These are phyloP conservation scores for Latrodectus elegans DNA, from an alignment of 2,888 invertebrate genomes.

Conservation along the genomic window DNA sequence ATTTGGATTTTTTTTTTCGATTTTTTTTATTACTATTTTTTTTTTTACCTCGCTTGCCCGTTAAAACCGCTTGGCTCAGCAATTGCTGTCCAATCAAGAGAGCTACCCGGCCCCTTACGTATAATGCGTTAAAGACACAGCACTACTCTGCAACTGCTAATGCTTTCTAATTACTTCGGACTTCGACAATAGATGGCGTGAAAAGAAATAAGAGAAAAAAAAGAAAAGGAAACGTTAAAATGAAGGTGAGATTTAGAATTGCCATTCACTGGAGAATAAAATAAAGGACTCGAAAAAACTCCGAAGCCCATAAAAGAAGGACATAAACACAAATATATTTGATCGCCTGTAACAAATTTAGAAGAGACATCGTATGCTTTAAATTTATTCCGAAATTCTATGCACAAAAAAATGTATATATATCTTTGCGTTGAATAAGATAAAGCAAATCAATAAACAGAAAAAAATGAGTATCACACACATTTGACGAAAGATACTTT, in stretches of 20 bases:
- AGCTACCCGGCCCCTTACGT: slow-evolving; percentile 32
- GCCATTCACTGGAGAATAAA: slow-evolving; percentile 22
- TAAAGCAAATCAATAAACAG: too few relatives aligned
- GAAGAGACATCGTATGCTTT: too few relatives aligned
- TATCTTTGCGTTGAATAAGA: too few relatives aligned
- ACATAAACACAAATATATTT: too few relatives aligned
- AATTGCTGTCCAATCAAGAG: slow-evolving; percentile 61
- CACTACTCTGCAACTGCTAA: slow-evolving; percentile 48
- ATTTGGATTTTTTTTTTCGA: slow-evolving; percentile 27
- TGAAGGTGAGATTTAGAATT: slow-evolving; percentile 49
- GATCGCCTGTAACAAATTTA: too few relatives aligned
- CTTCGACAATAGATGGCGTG: slow-evolving; percentile 64
- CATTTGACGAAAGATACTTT: too few relatives aligned
- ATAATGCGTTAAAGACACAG: slow-evolving; percentile 61
- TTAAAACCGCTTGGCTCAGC: slow-evolving; percentile 68
- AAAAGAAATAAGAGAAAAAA: slow-evolving; percentile 31
- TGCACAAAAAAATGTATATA: too few relatives aligned
- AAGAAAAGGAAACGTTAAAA: slow-evolving; percentile 40
- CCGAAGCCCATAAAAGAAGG: too few relatives aligned
- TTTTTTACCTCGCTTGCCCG: slow-evolving; percentile 22
- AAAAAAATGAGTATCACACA: too few relatives aligned
- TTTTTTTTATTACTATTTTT: neutral
- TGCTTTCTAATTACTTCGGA: slow-evolving; percentile 68
- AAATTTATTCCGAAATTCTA: too few relatives aligned
- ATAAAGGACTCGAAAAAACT: neutral